A percentile compares a stretch with the other conserved stretches of the same genome.
phyloP scores from a whole-genome alignment of 2,888 invertebrate species.

The Smittia sp. region DNA sequence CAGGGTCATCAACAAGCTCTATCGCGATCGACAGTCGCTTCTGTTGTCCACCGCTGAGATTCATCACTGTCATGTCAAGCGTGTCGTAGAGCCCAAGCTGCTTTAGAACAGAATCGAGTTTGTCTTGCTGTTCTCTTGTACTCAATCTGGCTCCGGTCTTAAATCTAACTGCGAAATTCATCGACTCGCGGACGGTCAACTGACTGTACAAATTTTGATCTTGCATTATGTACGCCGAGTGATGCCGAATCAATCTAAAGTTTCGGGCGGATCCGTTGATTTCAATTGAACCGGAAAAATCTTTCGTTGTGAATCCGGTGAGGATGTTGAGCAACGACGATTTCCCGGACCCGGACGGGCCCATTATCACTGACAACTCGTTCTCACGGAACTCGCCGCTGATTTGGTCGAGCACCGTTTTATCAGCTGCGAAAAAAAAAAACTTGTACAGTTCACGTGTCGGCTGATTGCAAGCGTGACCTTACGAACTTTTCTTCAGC shows the following conservation, averaged over 20 bases:
- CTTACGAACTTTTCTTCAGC: background rate
- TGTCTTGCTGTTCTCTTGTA: slow-evolving; percentile 58
- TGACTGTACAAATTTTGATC: slow-evolving; percentile 77
- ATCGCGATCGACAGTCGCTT: slow-evolving; percentile 65
- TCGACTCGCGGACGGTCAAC: slow-evolving; percentile 80
- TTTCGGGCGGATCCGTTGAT: slow-evolving; percentile 71
- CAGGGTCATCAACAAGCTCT: slow-evolving; percentile 88
- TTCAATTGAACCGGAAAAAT: slow-evolving; percentile 63
- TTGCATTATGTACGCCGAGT: slow-evolving; percentile 89
- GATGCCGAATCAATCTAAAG: slow-evolving; percentile 65
- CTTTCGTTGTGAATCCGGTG: slow-evolving; percentile 43
- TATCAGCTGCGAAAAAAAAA: background rate
- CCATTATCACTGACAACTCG: slow-evolving; percentile 3
- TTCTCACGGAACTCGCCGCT: slow-evolving; percentile 1
- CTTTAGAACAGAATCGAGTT: slow-evolving; percentile 61
- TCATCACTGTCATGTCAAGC: too few species aligned
- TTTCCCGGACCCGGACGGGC: slow-evolving; percentile 5
- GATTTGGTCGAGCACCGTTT: background rate
- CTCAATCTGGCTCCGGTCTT: slow-evolving; percentile 71
- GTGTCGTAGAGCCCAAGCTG: slow-evolving; percentile 72
- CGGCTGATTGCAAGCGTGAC: background rate
- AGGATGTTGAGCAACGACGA: background rate
- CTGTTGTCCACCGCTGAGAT: background rate
- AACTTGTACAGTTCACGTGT: too few species aligned
- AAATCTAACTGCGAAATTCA: slow-evolving; percentile 81